Conservation (phyloP, 2,113 vertebrate genomes). For the Meleagris gallopavo region DNA sequence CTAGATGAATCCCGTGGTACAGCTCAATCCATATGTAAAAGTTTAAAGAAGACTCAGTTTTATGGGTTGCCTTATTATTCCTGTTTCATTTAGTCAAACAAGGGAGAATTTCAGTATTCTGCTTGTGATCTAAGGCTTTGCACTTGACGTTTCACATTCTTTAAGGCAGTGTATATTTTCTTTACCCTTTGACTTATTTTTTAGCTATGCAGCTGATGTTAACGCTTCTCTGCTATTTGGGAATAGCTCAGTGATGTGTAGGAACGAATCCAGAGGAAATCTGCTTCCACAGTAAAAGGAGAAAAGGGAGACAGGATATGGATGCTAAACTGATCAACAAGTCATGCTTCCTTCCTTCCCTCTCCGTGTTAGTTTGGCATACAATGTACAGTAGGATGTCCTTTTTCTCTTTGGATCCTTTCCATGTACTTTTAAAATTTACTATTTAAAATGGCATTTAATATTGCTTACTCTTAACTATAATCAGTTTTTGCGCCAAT, state of each 20-base stretch:
- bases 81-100: not conserved
- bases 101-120: not conserved
- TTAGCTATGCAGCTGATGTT: not conserved
- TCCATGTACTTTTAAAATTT: conserved; percentile 1
- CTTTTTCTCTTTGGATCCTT: conserved; percentile 31
- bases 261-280: conserved; percentile 48
- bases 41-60: not conserved
- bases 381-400: conserved; percentile 3
- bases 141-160: not conserved
- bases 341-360: conserved; percentile 35
- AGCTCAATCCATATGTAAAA: not conserved
- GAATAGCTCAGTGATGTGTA: not conserved
- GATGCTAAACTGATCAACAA: conserved; percentile 15
- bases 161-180: not conserved
- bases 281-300: conserved; percentile 32
- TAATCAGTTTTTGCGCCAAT: not conserved
- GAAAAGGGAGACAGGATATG: conserved; percentile 50
- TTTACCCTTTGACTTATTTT: not conserved
- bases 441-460: conserved; percentile 19
- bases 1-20: not conserved
- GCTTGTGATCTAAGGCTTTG: not conserved
- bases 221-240: not conserved
- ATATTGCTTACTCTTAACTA: not conserved
- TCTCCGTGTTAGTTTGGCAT: not conserved
- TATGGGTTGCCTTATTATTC: not conserved